Evolutionary conservation across 2,888 invertebrate species (phyloP), one percentile per base, ranked within the genome.

Genomic region (Caenorhabditis uteleia): DNA sequence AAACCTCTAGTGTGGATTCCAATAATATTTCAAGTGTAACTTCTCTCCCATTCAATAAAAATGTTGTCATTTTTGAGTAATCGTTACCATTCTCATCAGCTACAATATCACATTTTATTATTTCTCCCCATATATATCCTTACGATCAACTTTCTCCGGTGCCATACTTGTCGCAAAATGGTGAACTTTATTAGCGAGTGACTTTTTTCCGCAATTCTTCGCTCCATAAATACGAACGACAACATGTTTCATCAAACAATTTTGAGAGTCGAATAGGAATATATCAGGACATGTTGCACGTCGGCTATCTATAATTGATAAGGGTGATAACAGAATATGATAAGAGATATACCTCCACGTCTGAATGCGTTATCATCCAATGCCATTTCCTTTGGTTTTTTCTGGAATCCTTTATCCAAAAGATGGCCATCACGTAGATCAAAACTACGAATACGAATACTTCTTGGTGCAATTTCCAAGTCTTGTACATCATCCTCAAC

Each of bases 211-310:
- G 36, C 76, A 70, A 26, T 70, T 74, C 10, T 58, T 47, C n/a
- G 65, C 44, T n/a, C 80, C 80, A 50, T 80, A 80, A 25, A 80
- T 58, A 23, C 80, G 43, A 7, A 72, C 46, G 4, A 68, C 68
- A 10, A 72, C 67, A 34, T 60, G 51, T 31, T 51, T 59, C 47
- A 57, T 59, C 3, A 60, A 42, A 8, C 44, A 38, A 34, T 66
- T 59, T 27, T 50, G 49, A 2, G 56, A 59, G 7, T 70, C 65
- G 49, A 77, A 77, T 20, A 80, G 74, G 61, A 74, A 81, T 53
- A 80, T 80, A 45, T 80, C 80, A 2, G 80, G 80, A 57, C 80
- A 80, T 0, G 80, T 80, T 29, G 80, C 74, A 23, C 80, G 75
- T 14, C 80, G 76, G 14, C 25, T 53, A 33, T 72, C 74, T 55